Evolutionary conservation across 2,797 vertebrate species (phyloP).

Genomic region (Lepilemur ruficaudatus): DNA sequence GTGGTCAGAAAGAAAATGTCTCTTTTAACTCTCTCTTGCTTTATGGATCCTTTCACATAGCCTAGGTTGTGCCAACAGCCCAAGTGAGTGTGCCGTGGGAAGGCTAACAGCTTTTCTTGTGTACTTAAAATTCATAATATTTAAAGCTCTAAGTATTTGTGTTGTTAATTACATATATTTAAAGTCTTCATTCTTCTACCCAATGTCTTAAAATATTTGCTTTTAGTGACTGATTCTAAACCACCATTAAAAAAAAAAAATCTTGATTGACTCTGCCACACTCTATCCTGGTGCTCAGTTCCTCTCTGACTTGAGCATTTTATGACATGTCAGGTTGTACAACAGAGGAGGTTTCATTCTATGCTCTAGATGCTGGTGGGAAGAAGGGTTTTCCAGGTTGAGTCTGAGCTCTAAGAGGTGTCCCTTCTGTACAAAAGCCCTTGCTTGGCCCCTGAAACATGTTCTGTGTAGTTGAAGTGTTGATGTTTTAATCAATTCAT

Average conservation of each 20-base stretch:
- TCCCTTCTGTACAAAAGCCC: neutral
- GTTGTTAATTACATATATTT: neutral
- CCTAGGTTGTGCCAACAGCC: neutral
- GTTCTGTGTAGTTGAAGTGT: neutral
- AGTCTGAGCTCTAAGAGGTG: neutral
- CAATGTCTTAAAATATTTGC: neutral
- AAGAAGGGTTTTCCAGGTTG: neutral
- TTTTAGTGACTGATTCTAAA: neutral
- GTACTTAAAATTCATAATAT: neutral
- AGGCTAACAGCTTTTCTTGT: neutral
- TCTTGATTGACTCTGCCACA: neutral
- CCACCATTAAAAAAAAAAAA: neutral
- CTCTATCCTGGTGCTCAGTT: neutral
- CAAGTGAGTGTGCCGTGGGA: rapidly evolving
- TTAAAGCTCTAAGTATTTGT: neutral
- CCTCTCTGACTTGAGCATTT: neutral
- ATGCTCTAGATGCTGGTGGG: neutral
- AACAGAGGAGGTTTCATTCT: neutral
- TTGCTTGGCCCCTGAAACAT: too few relatives aligned
- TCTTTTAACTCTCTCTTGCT: neutral
- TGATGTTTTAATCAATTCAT: neutral
- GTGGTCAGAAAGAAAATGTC: neutral
- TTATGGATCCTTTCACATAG: neutral
- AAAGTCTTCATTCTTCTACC: neutral
- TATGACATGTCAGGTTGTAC: neutral